A percentile compares a stretch with the other conserved stretches of the same genome.
Evolutionary conservation across 2,113 vertebrate genomes (phyloP).

Genomic region (Colossoma macropomum): DNA sequence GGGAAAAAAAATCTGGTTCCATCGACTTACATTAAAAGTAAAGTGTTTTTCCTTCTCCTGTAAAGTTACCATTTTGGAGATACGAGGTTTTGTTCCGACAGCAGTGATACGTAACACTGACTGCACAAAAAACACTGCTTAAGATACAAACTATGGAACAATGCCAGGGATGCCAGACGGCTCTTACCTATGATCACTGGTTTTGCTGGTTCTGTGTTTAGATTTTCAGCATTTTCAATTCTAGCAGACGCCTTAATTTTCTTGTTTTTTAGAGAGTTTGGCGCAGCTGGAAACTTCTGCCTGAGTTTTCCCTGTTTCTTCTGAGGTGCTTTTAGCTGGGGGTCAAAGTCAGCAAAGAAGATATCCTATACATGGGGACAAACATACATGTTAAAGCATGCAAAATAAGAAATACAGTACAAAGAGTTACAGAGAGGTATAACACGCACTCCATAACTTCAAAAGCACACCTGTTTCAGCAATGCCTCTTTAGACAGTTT

Average conservation of each 20-base stretch:
- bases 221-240: slow-evolving; percentile 13
- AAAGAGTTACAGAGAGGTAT: neutral
- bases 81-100: too few relatives aligned
- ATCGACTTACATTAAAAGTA: too few relatives aligned
- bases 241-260: slow-evolving; percentile 59
- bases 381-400: neutral
- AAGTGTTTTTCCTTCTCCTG: too few relatives aligned
- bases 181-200: slow-evolving; percentile 35
- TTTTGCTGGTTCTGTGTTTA: slow-evolving; percentile 10
- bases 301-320: slow-evolving; percentile 64
- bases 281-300: slow-evolving; percentile 48
- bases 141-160: neutral
- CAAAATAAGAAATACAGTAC: neutral
- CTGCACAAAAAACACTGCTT: neutral
- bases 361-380: slow-evolving; percentile 40
- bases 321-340: slow-evolving; percentile 39
- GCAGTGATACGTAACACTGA: neutral
- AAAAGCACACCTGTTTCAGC: slow-evolving; percentile 40
- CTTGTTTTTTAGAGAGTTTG: slow-evolving; percentile 62
- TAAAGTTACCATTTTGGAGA: too few relatives aligned
- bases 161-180: neutral
- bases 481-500: slow-evolving; percentile 13
- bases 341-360: slow-evolving; percentile 47
- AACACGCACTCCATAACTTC: too few relatives aligned
- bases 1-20: too few relatives aligned